phyloP scores from a whole-genome alignment of 1,140 invertebrate species.

The Orchesella cincta region DNA sequence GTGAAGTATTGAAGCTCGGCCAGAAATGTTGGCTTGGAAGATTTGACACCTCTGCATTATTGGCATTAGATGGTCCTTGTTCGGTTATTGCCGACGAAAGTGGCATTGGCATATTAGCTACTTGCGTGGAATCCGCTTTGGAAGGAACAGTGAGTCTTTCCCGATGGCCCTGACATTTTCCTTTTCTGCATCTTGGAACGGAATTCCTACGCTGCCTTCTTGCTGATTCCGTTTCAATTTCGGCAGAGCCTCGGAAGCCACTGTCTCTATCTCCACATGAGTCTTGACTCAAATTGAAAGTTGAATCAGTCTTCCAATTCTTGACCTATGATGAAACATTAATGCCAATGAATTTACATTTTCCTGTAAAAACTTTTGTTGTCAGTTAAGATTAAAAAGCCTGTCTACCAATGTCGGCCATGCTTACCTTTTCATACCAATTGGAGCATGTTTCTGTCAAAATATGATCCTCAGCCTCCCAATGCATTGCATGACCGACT shows the following conservation, averaged over 20 bases:
- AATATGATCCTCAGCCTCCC: neutral
- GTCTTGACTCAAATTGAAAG: slow-evolving; percentile 18
- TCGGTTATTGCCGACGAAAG: neutral
- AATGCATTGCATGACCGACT: neutral
- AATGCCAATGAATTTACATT: neutral
- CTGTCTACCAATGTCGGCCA: neutral
- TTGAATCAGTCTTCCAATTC: slow-evolving; percentile 31
- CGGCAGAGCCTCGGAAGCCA: slow-evolving; percentile 24
- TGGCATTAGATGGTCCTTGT: neutral
- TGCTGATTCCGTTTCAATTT: neutral
- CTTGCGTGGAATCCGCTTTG: neutral
- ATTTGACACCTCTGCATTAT: neutral
- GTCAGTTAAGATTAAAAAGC: neutral
- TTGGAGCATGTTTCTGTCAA: slow-evolving; percentile 21
- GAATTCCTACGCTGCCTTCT: neutral
- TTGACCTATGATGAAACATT: slow-evolving; percentile 11
- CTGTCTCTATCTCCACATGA: slow-evolving; percentile 16
- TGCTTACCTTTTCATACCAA: slow-evolving; percentile 26
- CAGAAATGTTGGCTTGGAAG: neutral
- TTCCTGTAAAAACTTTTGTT: neutral
- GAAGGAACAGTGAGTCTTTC: neutral
- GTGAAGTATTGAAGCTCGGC: slow-evolving; percentile 2
- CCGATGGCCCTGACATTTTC: neutral
- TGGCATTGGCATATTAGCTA: neutral
- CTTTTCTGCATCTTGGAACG: neutral